Evolutionary conservation across 1,140 invertebrate species (phyloP).

Genomic region (Halyomorpha halys): DNA sequence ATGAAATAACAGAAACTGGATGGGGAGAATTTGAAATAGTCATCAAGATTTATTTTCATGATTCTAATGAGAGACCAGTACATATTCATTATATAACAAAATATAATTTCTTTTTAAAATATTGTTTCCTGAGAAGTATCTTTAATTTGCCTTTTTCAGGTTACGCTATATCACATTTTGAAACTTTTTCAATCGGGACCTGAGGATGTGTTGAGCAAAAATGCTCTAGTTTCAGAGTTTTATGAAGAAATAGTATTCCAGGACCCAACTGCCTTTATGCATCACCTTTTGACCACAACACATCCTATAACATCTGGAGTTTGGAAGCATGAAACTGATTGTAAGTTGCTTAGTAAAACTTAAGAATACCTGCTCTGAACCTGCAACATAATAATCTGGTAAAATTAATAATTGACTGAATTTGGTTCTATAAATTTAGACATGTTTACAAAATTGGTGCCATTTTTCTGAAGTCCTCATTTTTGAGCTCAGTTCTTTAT

Average conservation of each 20-base stretch:
- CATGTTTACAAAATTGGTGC: too few species aligned
- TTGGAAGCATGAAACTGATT: constrained; percentile 84
- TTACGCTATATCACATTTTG: constrained; percentile 90
- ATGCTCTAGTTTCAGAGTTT: constrained; percentile 80
- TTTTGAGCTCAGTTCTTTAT: too few species aligned
- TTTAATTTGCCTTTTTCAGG: constrained; percentile 42
- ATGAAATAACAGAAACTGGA: constrained; percentile 95
- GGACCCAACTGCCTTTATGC: constrained; percentile 90
- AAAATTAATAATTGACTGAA: too few species aligned
- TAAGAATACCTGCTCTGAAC: not conserved
- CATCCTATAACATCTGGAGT: constrained; percentile 60
- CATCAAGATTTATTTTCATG: constrained; percentile 96
- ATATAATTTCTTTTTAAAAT: too few species aligned
- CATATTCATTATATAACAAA: constrained; percentile 36
- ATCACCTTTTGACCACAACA: constrained; percentile 68
- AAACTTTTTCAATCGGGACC: constrained; percentile 82
- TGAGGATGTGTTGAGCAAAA: constrained; percentile 53
- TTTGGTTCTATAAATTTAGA: too few species aligned
- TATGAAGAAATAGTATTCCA: constrained; percentile 98
- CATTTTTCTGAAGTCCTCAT: too few species aligned
- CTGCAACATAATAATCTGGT: too few species aligned
- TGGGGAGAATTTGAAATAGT: constrained; percentile 99
- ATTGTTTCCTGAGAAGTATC: too few species aligned
- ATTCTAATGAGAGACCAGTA: constrained; percentile 90
- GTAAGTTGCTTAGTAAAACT: constrained; percentile 46